These are phyloP conservation scores for Rhizomys pruinosus DNA, from an alignment of 2,113 vertebrate species.

Conservation along the genomic window DNA sequence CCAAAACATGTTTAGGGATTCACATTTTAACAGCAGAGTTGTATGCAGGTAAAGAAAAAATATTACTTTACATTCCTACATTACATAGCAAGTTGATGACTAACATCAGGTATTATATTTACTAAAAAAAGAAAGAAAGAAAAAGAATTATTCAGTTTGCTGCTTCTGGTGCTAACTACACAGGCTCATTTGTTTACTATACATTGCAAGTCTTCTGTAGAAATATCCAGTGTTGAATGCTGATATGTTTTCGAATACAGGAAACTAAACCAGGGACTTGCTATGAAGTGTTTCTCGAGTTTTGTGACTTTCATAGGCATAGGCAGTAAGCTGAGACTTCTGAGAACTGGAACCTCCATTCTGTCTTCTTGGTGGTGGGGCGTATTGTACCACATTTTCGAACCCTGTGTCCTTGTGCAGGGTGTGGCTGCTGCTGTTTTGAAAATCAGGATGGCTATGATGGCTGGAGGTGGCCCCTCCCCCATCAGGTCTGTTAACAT, in stretches of 20 bases:
- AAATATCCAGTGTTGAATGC: background rate
- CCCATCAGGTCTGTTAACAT: background rate
- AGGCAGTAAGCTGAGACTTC: background rate
- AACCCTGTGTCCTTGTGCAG: accelerated
- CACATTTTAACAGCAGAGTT: no score
- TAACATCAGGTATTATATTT: no score
- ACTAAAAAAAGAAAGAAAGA: no score
- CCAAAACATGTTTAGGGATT: no score
- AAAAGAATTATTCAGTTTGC: no score
- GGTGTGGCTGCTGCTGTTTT: background rate
- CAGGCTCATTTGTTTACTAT: background rate
- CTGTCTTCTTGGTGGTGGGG: background rate
- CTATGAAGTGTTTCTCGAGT: background rate
- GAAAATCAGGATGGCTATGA: background rate
- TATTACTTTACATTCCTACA: no score
- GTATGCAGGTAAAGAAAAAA: no score
- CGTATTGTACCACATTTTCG: background rate
- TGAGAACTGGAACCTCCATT: background rate
- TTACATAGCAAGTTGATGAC: no score
- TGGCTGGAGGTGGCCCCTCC: background rate
- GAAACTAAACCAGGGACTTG: background rate
- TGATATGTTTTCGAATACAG: background rate
- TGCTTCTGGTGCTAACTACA: background rate
- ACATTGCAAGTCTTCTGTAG: background rate
- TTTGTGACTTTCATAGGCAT: slow-evolving; percentile 2